Percentiles rank a stretch among this genome's conserved stretches.
phyloP scores from a whole-genome alignment of 2,797 vertebrate genomes.

The Babyrousa celebensis region DNA sequence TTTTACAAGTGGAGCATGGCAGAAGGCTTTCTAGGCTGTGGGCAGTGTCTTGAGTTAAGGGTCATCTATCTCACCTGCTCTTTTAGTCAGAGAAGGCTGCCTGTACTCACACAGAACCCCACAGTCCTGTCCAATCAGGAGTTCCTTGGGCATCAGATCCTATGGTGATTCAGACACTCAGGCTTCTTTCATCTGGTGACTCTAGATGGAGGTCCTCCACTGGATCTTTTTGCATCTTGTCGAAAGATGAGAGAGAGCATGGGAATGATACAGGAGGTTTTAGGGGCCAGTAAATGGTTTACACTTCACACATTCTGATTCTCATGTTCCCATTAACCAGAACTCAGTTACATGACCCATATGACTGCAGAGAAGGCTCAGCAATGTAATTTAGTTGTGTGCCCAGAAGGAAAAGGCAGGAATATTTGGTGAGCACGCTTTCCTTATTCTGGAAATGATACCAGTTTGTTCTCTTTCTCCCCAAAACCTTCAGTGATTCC shows the following conservation, averaged over 20 bases:
- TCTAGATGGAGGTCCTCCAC: neutral
- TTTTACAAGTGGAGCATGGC: neutral
- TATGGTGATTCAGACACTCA: neutral
- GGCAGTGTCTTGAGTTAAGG: neutral
- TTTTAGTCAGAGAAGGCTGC: neutral
- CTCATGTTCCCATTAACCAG: neutral
- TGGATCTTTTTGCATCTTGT: neutral
- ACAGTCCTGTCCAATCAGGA: neutral
- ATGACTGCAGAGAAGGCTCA: neutral
- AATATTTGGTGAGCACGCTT: neutral
- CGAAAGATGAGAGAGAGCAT: neutral
- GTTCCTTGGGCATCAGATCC: neutral
- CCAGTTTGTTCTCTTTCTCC: neutral
- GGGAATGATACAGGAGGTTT: neutral
- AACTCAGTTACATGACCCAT: neutral
- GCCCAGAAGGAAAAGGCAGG: neutral
- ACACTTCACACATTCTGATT: neutral
- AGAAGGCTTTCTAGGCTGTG: neutral
- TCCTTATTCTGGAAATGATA: neutral
- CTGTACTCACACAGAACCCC: neutral
- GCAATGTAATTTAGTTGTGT: neutral
- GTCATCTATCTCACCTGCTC: neutral
- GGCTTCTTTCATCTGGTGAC: neutral
- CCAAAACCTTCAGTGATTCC: neutral
- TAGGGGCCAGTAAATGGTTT: neutral